Percentiles rank a stretch among this genome's conserved stretches.
These are phyloP conservation scores for Bostrychus sinensis DNA, from an alignment of 2,113 vertebrate genomes.

Conservation along the genomic window DNA sequence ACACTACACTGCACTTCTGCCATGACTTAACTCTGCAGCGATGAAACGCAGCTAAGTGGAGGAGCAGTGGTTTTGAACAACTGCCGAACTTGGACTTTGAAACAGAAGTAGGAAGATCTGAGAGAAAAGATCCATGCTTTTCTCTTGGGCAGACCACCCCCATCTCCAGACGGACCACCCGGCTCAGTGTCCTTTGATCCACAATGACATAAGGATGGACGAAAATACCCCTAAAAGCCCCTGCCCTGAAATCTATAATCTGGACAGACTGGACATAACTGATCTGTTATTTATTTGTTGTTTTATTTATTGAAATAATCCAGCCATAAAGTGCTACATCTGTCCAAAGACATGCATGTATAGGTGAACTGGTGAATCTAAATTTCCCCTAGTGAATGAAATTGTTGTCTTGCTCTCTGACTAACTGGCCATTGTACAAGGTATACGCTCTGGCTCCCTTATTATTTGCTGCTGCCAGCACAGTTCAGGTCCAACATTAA, in stretches of 20 bases:
- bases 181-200: conserved; percentile 20
- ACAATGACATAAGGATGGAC: conserved; percentile 15
- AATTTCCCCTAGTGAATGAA: too few relatives aligned
- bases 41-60: conserved; percentile 26
- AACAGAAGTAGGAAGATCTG: conserved; percentile 7
- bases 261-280: not conserved
- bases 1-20: conserved; percentile 21
- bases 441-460: too few relatives aligned
- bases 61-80: conserved; percentile 9
- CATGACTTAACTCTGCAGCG: conserved; percentile 32
- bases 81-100: conserved; percentile 25
- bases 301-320: not conserved
- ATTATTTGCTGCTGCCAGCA: too few relatives aligned
- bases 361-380: too few relatives aligned
- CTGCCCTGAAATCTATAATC: not conserved
- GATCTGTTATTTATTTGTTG: too few relatives aligned
- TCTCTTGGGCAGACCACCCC: not conserved
- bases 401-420: too few relatives aligned
- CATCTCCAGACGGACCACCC: conserved; percentile 28
- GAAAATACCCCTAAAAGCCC: conserved; percentile 13
- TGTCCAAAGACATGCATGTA: too few relatives aligned
- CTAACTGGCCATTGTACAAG: too few relatives aligned
- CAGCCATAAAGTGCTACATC: too few relatives aligned
- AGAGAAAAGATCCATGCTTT: conserved; percentile 5
- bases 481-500: too few relatives aligned